Evolutionary conservation across 53 echinoderm and acorn worm species (phyloP), one percentile per base, ranked within the genome.

Genomic region (Mesocentrotus franciscanus): DNA sequence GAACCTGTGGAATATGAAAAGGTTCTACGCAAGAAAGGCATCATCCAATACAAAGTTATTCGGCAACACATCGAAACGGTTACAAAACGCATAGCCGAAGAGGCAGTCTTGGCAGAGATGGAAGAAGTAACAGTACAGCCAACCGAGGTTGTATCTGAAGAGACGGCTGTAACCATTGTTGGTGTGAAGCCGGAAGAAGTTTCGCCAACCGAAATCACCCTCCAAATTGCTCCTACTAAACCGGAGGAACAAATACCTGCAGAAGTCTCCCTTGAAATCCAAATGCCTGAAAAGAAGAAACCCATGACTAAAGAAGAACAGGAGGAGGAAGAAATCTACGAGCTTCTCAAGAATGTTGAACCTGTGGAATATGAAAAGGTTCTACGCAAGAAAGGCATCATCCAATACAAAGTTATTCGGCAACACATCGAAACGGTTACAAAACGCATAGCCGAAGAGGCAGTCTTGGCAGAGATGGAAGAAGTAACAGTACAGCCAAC

Each of bases 301-400:
- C 60, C 58, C 0, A 24, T 71, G n/a, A 39, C 71, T 16, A 89
- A 71, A 22, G 71, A 90, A 64, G 90, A 90, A 61, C 24, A 94
- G 49, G 95, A 92, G 12, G 94, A 97, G 34, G 93, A 96, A 61
- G 95, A 97, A 92, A 95, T 97, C 78, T 95, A 87, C 95, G 96
- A 97, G 64, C 90, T 97, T 68, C 92, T 97, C 12, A 97, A 97
- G 66, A 96, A 97, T 66, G 96, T 95, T 59, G 71, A 96, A 64
- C 95, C 96, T 14, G 85, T 71, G n/a, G 78, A 96, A 42, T 97
- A 96, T 62, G 97, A 96, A 78, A 96, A 91, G 79, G 90, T 96
- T 60, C 95, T 97, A 13, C 94, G 93, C 36, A 95, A 85, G 61
- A 95, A 96, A 61, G 96, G 96, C 42, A 85, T 97, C 34, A 55